phyloP scores from a whole-genome alignment of 2,113 vertebrate genomes.

The Cnemophilus loriae region DNA sequence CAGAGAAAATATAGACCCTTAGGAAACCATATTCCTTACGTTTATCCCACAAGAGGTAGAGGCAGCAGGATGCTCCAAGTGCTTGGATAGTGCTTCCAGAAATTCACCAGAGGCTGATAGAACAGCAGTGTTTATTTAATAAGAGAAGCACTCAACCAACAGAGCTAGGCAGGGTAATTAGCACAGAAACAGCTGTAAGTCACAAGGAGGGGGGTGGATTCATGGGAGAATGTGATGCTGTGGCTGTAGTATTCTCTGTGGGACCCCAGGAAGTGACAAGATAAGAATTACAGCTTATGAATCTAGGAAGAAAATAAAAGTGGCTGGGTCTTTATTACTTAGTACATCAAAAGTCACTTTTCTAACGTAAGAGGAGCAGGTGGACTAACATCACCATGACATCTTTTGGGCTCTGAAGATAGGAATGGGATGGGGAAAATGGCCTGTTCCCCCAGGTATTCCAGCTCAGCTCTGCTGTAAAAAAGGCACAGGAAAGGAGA shows the following conservation, averaged over 20 bases:
- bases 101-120: not conserved
- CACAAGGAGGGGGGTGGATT: not conserved
- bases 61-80: not conserved
- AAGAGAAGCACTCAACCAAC: not conserved
- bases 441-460: not conserved
- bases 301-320: not conserved
- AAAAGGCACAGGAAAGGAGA: not conserved
- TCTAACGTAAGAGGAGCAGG: not conserved
- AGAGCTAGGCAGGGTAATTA: not conserved
- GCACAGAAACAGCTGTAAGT: slow-evolving; percentile 13
- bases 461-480: not conserved
- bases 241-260: not conserved
- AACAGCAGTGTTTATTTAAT: slow-evolving; percentile 17
- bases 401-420: not conserved
- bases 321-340: not conserved
- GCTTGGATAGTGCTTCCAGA: not conserved
- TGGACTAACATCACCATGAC: not conserved
- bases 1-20: not conserved
- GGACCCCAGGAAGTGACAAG: not conserved
- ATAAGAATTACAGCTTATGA: not conserved
- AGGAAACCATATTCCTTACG: not conserved
- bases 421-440: not conserved
- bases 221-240: not conserved
- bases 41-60: not conserved
- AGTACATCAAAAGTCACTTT: not conserved